Evolutionary conservation across 2,888 invertebrate species (phyloP).

Genomic region (Campoletis raptor): DNA sequence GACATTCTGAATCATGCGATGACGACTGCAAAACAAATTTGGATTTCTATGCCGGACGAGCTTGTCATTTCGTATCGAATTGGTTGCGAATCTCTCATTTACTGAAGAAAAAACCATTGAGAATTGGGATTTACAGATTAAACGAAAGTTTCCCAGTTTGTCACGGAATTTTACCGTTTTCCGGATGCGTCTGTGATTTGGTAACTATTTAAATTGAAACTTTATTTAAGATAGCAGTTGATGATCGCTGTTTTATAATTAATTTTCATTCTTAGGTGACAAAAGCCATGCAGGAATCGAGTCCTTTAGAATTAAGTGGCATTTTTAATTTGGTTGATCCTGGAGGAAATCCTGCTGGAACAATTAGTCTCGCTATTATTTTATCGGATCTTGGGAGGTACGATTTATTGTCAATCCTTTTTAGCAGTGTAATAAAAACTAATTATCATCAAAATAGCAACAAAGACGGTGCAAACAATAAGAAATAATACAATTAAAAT

Average conservation of each 20-base stretch:
- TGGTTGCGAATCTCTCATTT: slow-evolving; percentile 59
- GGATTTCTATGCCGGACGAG: slow-evolving; percentile 68
- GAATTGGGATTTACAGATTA: slow-evolving; percentile 69
- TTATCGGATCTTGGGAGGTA: slow-evolving; percentile 71
- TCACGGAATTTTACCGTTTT: slow-evolving; percentile 60
- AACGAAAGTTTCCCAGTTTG: slow-evolving; percentile 73
- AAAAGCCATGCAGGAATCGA: slow-evolving; percentile 15
- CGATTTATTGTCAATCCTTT: neutral
- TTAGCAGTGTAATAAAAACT: neutral
- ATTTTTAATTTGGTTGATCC: slow-evolving; percentile 71
- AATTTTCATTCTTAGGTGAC: slow-evolving; percentile 56
- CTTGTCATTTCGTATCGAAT: slow-evolving; percentile 67
- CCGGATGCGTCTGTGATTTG: slow-evolving; percentile 74
- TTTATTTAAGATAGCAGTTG: neutral
- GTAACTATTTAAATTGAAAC: slow-evolving; percentile 50
- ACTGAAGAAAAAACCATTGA: slow-evolving; percentile 67
- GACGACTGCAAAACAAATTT: slow-evolving; percentile 20
- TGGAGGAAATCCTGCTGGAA: slow-evolving; percentile 71
- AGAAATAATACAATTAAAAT: neutral
- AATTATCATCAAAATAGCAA: neutral
- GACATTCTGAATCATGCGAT: neutral
- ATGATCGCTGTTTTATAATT: neutral
- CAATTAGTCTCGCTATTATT: slow-evolving; percentile 63
- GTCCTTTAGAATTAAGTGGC: slow-evolving; percentile 69
- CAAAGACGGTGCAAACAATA: neutral